These are phyloP conservation scores for Macroteleia sp. DNA, from an alignment of 2,888 invertebrate genomes.

Conservation along the genomic window DNA sequence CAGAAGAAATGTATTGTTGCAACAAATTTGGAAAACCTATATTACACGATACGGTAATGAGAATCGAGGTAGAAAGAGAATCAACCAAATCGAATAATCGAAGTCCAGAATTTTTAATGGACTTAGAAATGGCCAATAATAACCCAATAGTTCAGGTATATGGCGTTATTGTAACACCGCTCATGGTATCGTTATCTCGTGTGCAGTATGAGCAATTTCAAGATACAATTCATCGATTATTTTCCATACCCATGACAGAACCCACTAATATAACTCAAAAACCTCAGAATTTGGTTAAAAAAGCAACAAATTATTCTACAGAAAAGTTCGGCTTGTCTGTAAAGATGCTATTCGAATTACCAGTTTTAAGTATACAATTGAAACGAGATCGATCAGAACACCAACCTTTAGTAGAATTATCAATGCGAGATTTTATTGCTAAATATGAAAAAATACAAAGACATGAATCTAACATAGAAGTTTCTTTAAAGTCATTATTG, in stretches of 20 bases:
- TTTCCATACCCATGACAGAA: conserved; percentile 78
- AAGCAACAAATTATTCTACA: conserved; percentile 72
- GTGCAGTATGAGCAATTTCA: conserved; percentile 95
- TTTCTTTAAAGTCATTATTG: conserved; percentile 92
- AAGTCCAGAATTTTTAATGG: conserved; percentile 71
- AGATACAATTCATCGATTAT: conserved; percentile 86
- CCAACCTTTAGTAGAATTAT: conserved; percentile 92
- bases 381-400: conserved; percentile 89
- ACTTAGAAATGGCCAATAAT: conserved; percentile 69
- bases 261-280: conserved; percentile 78
- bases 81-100: conserved; percentile 63
- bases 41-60: conserved; percentile 94
- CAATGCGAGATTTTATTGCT: conserved; percentile 92
- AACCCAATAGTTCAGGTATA: conserved; percentile 78
- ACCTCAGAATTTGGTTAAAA: conserved; percentile 74
- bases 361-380: conserved; percentile 90
- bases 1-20: conserved; percentile 91
- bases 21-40: conserved; percentile 91
- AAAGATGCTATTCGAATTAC: conserved; percentile 89
- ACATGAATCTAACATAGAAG: conserved; percentile 90
- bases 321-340: conserved; percentile 78
- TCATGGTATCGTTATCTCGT: conserved; percentile 93
- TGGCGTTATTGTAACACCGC: conserved; percentile 91
- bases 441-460: conserved; percentile 88
- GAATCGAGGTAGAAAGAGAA: conserved; percentile 87